Evolutionary conservation across 2,797 vertebrate genomes (phyloP).

Genomic region (Gallirallus australis): DNA sequence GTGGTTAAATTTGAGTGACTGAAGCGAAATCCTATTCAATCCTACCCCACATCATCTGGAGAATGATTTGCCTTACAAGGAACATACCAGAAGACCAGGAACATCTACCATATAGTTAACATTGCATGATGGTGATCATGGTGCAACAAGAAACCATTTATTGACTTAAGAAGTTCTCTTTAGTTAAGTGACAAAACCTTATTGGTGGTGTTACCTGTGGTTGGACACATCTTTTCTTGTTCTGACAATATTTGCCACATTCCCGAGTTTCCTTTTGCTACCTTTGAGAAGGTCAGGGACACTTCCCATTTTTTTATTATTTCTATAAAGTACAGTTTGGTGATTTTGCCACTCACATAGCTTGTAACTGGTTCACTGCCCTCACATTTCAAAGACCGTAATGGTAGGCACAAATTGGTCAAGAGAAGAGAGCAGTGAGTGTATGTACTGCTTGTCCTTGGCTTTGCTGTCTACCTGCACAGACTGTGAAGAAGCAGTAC

Average conservation of each 20-base stretch:
- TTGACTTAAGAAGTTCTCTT: not conserved
- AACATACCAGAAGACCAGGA: not conserved
- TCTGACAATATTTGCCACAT: not conserved
- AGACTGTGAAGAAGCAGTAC: not conserved
- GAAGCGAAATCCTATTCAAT: not conserved
- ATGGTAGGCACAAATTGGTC: not conserved
- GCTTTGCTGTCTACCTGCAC: slow-evolving; percentile 3
- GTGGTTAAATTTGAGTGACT: not conserved
- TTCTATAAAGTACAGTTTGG: not conserved
- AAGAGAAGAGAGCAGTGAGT: not conserved
- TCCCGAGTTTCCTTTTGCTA: not conserved
- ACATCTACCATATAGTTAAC: fast-evolving
- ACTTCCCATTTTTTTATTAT: not conserved
- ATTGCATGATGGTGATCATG: not conserved
- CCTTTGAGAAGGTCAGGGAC: not conserved
- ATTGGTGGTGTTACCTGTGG: not conserved
- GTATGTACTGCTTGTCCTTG: not conserved
- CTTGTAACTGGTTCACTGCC: not conserved
- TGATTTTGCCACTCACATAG: not conserved
- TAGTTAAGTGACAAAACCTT: not conserved
- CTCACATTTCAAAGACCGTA: not conserved
- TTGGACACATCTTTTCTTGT: not conserved
- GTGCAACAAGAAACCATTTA: not conserved
- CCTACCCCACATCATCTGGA: not conserved
- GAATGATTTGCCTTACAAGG: not conserved